phyloP scores from a whole-genome alignment of 2,113 vertebrate species.

The Brachypteracias leptosomus region DNA sequence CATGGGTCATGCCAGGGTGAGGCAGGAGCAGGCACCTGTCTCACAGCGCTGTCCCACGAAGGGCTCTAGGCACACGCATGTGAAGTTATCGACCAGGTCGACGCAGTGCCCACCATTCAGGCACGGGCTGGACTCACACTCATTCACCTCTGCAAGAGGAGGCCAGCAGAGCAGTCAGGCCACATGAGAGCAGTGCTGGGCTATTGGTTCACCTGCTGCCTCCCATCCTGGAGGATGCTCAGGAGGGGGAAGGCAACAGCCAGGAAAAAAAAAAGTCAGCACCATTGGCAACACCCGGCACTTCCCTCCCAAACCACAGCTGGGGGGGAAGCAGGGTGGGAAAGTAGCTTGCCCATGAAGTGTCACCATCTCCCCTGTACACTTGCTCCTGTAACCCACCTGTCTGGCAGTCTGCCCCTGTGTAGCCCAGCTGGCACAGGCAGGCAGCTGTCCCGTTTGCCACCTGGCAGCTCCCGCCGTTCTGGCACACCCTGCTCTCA shows the following conservation, averaged over 20 bases:
- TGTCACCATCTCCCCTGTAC: rapidly evolving
- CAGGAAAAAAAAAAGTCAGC: neutral
- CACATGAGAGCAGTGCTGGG: rapidly evolving
- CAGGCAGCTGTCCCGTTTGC: conserved; percentile 34
- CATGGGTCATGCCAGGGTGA: rapidly evolving
- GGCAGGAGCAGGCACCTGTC: conserved; percentile 77
- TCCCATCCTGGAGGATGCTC: neutral
- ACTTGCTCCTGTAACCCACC: conserved; percentile 41
- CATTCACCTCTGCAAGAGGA: conserved; percentile 80
- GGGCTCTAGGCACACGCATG: conserved; percentile 79
- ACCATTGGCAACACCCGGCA: rapidly evolving
- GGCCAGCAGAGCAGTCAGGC: neutral
- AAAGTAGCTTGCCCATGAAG: neutral
- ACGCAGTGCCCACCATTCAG: conserved; percentile 86
- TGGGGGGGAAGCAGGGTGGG: too few species aligned
- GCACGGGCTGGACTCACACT: conserved; percentile 86
- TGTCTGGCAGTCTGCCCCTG: conserved; percentile 60
- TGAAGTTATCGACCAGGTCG: conserved; percentile 80
- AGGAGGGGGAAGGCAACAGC: rapidly evolving
- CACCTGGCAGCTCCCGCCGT: conserved; percentile 66
- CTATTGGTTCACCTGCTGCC: neutral
- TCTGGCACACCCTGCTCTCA: conserved; percentile 67
- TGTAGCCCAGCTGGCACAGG: conserved; percentile 66
- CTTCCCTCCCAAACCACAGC: neutral
- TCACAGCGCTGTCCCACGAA: conserved; percentile 88